Base-by-base conservation (phyloP, 35 echinoderm and acorn worm species). In the Strongylocentrotus purpuratus region DNA sequence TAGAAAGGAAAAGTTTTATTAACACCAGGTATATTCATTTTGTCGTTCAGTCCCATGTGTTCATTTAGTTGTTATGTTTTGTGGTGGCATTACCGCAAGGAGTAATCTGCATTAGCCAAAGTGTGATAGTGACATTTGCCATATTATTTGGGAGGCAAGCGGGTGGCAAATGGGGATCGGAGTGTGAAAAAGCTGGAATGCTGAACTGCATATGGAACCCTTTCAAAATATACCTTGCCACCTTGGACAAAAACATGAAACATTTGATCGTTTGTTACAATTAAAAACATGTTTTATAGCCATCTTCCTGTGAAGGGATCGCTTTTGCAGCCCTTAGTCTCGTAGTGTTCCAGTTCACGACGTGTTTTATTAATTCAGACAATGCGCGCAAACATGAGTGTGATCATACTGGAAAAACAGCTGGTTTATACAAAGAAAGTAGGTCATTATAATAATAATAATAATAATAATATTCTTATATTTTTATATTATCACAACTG, bases 31-130 rank as follows among this genome's bases (percentile, higher is more conserved):
- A 78, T 78, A 78, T 78, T 78, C 65, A 78, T 78, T n/a, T 78
- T 78, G 0, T 78, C 20, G 65, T 78, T 78, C n/a, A 78, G 65
- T 78, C 65, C 65, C 65, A 78, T 78, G 65, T 78, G 65, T 78
- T 78, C 65, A 78, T 78, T 78, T 78, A 78, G 15, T 78, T 78
- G 65, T 78, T 78, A 78, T 78, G 65, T 78, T n/a, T 78, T 78
- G 65, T 78, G 65, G 65, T 78, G 20, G 20, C 65, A 78, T 78
- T 78, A 78, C 65, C 65, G 20, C 65, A 78, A 78, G 65, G 22
- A 78, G 65, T 78, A 78, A 78, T 78, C 65, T 78, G 65, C 65
- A 78, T 78, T 78, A 78, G 65, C 65, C 65, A 78, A 78, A 22
- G 65, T 78, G 65, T 78, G 65, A 78, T 78, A 78, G 65, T 78